Evolutionary conservation across 2,888 invertebrate species (phyloP), one percentile per base, ranked within the genome.

Genomic region (Ptilodon capucinus): DNA sequence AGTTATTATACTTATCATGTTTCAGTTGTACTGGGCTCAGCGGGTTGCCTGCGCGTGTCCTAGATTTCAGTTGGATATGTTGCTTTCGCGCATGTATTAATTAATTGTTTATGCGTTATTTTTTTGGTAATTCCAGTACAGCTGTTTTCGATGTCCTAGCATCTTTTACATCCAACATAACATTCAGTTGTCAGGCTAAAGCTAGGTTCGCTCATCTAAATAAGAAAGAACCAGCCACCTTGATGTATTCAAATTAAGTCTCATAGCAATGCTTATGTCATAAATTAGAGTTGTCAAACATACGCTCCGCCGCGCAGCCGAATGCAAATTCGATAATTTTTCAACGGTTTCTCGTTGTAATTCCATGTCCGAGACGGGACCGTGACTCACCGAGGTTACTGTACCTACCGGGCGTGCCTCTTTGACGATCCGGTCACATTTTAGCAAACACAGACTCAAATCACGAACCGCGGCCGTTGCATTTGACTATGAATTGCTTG

Each of bases 381-480:
- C 34, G 59, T 87, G 86, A 88, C 64, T 88, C 87, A 87, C 67
- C 66, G 79, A 74, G 82, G 81, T 81, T 79, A 78, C 69, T 73
- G 78, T 64, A 72, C 81, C 60, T 52, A 56, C 51, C 63, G 71
- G 68, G 68, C 73, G 65, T 71, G 70, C 67, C 76, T 71, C 64
- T 54, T 51, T 61, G 44, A 54, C 50, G 45, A 36, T 57, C 65
- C 60, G 64, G 57, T 66, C 69, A 66, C 61, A 63, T 72, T 74
- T 74, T 73, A 56, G 61, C 72, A 61, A 66, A 69, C 58, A 68
- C 52, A 50, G 56, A 54, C 51, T 42, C 48, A 43, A 51, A 52
- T 44, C 51, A 49, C 44, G 49, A 49, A 57, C 44, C 40, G 9
- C 14, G 5, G 59, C 57, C 59, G 65, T 62, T 65, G 63, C 58